Base-by-base conservation (phyloP, 1,140 invertebrate genomes). In the Philotrypesis tridentata region DNA sequence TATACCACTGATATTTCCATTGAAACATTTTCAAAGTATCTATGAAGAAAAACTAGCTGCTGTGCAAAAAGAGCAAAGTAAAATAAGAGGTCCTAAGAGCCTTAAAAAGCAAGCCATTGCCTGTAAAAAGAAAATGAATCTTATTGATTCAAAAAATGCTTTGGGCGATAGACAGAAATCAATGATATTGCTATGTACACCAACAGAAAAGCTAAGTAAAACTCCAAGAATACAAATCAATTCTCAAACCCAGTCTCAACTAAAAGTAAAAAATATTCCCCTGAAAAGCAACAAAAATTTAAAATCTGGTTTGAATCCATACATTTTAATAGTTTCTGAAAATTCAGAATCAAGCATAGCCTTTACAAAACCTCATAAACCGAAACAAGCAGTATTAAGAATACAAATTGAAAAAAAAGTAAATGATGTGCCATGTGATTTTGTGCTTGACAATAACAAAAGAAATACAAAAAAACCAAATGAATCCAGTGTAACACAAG, bases 1-100 rank as follows among this genome's bases (percentile, higher is more conserved):
- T 31, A 43, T 86, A 65, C 86, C 87, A 14, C 77, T 83, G 7
- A 86, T 87, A 31, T 87, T 87, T 81, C 83, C 85, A 25, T 67
- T 78, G 23, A 55, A 71, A 37, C 48, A 63, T 29, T 40, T 77
- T 72, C 17, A 83, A 72, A 72, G 21, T 27, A 72, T 74, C 17
- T 76, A 43, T 33, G 29, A 9, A n/a, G 25, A 43, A 21, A 25
- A 68, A 73, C 25, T 12, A 55, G 48, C 14, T 55, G 2, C 48
- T 55, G 48, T 55, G 48, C 7, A n/a, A 48, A 14, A 21, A 17
- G 17, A 14, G 14, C 43, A 48, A 48, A 48, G 17, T 4, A 21
- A 14, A n/a, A 55, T 21, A 55, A 21, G 2, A 6, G 17, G 7
- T n/a, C 48, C 21, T 21, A n/a, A 2, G 7, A 17, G 17, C n/a